These are phyloP conservation scores for Chrysopa pallens DNA, from an alignment of 1,140 invertebrate genomes.

Conservation along the genomic window DNA sequence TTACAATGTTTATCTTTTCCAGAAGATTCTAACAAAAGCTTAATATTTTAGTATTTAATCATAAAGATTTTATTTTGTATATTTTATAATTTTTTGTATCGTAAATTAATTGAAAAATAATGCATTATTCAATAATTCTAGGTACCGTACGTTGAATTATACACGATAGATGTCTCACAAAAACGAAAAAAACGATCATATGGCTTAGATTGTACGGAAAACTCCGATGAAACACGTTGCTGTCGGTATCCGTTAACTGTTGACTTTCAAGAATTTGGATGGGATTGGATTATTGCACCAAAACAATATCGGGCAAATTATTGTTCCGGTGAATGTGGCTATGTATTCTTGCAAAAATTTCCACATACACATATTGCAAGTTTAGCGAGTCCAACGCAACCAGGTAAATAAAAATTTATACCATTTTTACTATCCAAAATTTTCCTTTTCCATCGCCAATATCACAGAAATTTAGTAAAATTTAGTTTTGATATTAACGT, in stretches of 20 bases:
- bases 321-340: conserved; percentile 88
- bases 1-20: no score
- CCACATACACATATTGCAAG: conserved; percentile 88
- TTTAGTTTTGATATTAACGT: no score
- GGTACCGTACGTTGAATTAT: conserved; percentile 67
- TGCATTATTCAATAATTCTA: conserved; percentile 20
- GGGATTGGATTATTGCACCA: conserved; percentile 97
- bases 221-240: conserved; percentile 59
- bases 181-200: conserved; percentile 53
- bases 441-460: no score
- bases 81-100: no score
- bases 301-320: conserved; percentile 91
- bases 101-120: no score
- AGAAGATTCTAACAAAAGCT: no score
- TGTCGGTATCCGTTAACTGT: conserved; percentile 84
- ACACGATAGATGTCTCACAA: conserved; percentile 38
- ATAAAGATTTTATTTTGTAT: no score
- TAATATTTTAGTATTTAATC: no score
- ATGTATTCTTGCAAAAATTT: conserved; percentile 73
- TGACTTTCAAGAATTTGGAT: conserved; percentile 91
- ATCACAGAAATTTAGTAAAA: no score
- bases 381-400: conserved; percentile 27
- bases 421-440: no score
- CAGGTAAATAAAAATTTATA: neutral
- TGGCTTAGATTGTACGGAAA: conserved; percentile 59